These are phyloP conservation scores for Zootermopsis nevadensis DNA, from an alignment of 2,888 invertebrate genomes.

Conservation along the genomic window DNA sequence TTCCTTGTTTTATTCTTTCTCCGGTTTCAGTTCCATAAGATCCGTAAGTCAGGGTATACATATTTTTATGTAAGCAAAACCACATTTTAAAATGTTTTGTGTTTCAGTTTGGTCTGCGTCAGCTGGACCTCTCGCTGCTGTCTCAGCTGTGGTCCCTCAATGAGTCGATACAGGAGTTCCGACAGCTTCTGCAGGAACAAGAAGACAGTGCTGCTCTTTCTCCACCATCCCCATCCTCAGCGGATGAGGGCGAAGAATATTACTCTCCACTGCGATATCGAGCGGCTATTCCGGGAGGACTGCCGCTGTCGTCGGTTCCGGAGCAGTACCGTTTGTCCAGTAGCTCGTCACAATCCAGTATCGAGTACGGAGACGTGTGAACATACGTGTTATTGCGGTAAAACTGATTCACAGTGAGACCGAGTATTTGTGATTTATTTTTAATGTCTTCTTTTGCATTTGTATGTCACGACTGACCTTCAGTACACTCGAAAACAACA, in stretches of 20 bases:
- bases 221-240: conserved; percentile 66
- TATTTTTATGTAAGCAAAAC: too few species aligned
- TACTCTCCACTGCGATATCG: conserved; percentile 50
- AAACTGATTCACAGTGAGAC: not conserved
- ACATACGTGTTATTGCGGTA: not conserved
- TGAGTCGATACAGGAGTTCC: conserved; percentile 91
- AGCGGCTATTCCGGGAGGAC: conserved; percentile 30
- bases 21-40: too few species aligned
- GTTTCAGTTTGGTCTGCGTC: conserved; percentile 84
- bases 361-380: conserved; percentile 51
- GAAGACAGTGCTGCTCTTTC: conserved; percentile 63
- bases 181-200: conserved; percentile 72
- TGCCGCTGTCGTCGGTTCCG: conserved; percentile 50
- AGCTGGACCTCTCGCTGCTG: conserved; percentile 87
- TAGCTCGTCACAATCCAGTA: conserved; percentile 54
- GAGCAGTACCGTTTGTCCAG: conserved; percentile 53
- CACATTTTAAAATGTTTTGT: not conserved
- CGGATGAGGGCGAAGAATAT: conserved; percentile 63
- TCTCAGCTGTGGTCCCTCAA: conserved; percentile 93
- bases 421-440: not conserved
- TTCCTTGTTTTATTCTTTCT: too few species aligned
- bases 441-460: too few species aligned
- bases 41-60: too few species aligned
- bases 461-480: too few species aligned
- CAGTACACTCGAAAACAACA: too few species aligned